These are phyloP conservation scores for Lagopus muta DNA, from an alignment of 2,113 vertebrate species.

Conservation along the genomic window DNA sequence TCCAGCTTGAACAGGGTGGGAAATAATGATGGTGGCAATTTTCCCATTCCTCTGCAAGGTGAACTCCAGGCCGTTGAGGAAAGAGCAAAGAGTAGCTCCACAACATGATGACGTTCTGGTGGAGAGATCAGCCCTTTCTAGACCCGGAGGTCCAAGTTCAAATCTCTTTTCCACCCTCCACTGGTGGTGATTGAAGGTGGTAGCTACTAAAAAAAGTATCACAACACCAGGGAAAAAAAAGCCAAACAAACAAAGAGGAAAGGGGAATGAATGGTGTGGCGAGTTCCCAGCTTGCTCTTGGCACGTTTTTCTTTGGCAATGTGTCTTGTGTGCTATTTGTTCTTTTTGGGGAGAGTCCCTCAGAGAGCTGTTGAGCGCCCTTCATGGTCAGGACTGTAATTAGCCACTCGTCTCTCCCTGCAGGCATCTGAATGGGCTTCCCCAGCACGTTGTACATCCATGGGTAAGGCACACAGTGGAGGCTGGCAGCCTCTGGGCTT, in stretches of 20 bases:
- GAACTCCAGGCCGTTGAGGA: background rate
- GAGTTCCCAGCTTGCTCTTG: background rate
- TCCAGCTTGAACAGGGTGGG: background rate
- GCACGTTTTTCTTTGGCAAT: background rate
- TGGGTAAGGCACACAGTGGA: background rate
- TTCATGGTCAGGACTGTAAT: conserved; percentile 43
- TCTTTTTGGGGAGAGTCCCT: background rate
- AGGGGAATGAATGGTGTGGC: background rate
- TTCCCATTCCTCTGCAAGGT: background rate
- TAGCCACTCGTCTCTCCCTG: conserved; percentile 49
- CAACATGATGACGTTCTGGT: background rate
- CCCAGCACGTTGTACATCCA: background rate
- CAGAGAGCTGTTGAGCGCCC: conserved; percentile 19
- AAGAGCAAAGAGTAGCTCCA: background rate
- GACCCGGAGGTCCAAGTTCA: background rate
- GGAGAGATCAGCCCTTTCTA: background rate
- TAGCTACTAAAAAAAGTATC: background rate
- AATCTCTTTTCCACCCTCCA: background rate
- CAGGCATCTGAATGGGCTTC: conserved; percentile 57
- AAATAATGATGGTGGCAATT: background rate
- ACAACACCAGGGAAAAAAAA: accelerated
- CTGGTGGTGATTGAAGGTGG: background rate
- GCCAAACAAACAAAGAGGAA: background rate
- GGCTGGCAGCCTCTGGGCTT: conserved; percentile 23
- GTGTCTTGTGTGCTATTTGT: background rate